Evolutionary conservation across 2,113 vertebrate species (phyloP).

Genomic region (Brachionichthys hirsutus): DNA sequence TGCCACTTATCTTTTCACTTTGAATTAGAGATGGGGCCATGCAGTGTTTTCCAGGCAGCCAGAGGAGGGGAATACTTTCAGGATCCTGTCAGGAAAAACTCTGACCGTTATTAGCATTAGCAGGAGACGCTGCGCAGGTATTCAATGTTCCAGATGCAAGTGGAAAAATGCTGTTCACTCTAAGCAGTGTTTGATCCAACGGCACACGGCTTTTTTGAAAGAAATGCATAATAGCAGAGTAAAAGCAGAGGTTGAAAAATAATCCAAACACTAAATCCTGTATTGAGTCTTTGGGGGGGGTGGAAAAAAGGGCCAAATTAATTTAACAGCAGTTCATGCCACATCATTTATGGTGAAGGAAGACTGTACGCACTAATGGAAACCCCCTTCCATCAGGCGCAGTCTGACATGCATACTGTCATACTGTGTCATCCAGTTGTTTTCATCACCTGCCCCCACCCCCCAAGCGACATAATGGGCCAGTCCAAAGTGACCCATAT

Average conservation of each 20-base stretch:
- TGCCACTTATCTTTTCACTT: constrained; percentile 73
- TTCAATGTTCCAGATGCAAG: constrained; percentile 43
- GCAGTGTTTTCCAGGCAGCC: constrained; percentile 57
- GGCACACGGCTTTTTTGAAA: constrained; percentile 16
- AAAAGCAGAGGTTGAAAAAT: constrained; percentile 10
- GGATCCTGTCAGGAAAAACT: constrained; percentile 53
- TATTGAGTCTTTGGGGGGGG: constrained; percentile 5
- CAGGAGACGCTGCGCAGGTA: constrained; percentile 61
- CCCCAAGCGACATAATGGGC: constrained; percentile 70
- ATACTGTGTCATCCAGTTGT: constrained; percentile 58
- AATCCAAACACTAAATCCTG: constrained; percentile 13
- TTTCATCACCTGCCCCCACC: constrained; percentile 65
- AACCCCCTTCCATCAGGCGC: constrained; percentile 35
- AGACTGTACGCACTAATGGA: constrained; percentile 17
- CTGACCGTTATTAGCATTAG: constrained; percentile 62
- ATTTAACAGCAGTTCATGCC: background rate
- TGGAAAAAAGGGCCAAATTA: constrained; percentile 5
- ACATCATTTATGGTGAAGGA: background rate
- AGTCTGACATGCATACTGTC: constrained; percentile 45
- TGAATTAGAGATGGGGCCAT: constrained; percentile 63
- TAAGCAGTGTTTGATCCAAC: constrained; percentile 35
- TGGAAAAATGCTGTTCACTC: constrained; percentile 50
- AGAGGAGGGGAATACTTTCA: constrained; percentile 41
- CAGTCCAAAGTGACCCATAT: constrained; percentile 77
- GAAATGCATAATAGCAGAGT: background rate